These are phyloP conservation scores for Epinephelus moara DNA, from an alignment of 2,113 vertebrate species.

Conservation along the genomic window DNA sequence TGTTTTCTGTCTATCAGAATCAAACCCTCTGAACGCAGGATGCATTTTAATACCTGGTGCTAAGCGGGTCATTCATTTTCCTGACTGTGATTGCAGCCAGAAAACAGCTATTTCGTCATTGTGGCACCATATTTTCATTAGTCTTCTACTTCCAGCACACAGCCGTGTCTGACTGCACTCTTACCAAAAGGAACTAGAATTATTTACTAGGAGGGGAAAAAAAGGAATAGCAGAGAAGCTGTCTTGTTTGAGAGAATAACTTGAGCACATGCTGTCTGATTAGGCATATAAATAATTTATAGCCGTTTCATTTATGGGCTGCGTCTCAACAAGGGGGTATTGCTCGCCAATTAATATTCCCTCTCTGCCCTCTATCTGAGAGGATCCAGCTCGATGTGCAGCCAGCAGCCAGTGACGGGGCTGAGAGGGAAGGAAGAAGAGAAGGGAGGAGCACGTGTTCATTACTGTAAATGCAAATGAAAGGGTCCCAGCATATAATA, in stretches of 20 bases:
- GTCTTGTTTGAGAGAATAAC: conserved; percentile 73
- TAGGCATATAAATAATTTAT: conserved; percentile 82
- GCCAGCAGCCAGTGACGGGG: conserved; percentile 55
- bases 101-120: conserved; percentile 65
- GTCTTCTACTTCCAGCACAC: conserved; percentile 53
- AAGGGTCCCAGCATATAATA: conserved; percentile 65
- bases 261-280: conserved; percentile 68
- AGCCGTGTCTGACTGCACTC: conserved; percentile 62
- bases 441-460: conserved; percentile 62
- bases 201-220: conserved; percentile 58
- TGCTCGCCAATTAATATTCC: conserved; percentile 83
- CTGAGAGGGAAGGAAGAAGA: conserved; percentile 27
- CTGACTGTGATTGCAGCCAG: conserved; percentile 61
- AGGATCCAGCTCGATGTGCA: conserved; percentile 67
- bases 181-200: conserved; percentile 71
- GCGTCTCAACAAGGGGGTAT: conserved; percentile 73
- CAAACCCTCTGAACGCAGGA: conserved; percentile 25
- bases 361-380: conserved; percentile 77
- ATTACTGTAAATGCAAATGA: conserved; percentile 83
- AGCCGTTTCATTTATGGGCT: conserved; percentile 72
- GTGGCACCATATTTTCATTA: conserved; percentile 67
- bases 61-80: conserved; percentile 66
- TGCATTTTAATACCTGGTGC: conserved; percentile 49
- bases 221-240: conserved; percentile 60
- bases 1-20: conserved; percentile 28